Evolutionary conservation across 2,888 invertebrate genomes (phyloP), one percentile per base, ranked within the genome.

Genomic region (Diaphora mendica): DNA sequence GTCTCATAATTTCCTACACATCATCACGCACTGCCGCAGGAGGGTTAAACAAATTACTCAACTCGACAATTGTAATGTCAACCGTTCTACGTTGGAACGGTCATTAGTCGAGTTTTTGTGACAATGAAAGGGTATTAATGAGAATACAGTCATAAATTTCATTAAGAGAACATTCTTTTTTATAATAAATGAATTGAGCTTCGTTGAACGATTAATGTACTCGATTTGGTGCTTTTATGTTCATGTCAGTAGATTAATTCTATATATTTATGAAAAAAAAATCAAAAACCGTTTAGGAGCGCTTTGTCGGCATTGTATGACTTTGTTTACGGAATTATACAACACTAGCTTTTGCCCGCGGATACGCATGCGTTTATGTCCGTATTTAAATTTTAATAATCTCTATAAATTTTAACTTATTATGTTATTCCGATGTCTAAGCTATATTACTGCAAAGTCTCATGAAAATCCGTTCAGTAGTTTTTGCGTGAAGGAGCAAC

Each of bases 1-100:
- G 68, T 65, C 68, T 39, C 33, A 33, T 55, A 68, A n/a, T 59
- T 51, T 64, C 39, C 23, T 20, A 39, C 65, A 71, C 64, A 72
- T 70, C 71, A 75, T 78, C 75, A 80, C 76, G 74, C 81, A 17
- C 74, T 71, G 73, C 9, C 74, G 74, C 73, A 75, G 77, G 82
- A 81, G 79, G 79, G 81, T 79, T 72, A 70, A 78, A 75, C 44
- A 79, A 82, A 80, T 83, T 79, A 83, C 75, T 77, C 73, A 75
- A 74, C 48, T 30, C 71, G 74, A 76, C 76, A 80, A 77, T 79
- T 75, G 71, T 72, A 75, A 79, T 76, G 72, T 80, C 83, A 82
- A 72, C 69, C 73, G 70, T 59, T 75, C 68, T 64, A 67, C 55
- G 23, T 69, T 64, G 15, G n/a, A 26, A 51, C 70, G 64, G 69